Conservation (phyloP, 1,140 invertebrate species). For the Myzus persicae region DNA sequence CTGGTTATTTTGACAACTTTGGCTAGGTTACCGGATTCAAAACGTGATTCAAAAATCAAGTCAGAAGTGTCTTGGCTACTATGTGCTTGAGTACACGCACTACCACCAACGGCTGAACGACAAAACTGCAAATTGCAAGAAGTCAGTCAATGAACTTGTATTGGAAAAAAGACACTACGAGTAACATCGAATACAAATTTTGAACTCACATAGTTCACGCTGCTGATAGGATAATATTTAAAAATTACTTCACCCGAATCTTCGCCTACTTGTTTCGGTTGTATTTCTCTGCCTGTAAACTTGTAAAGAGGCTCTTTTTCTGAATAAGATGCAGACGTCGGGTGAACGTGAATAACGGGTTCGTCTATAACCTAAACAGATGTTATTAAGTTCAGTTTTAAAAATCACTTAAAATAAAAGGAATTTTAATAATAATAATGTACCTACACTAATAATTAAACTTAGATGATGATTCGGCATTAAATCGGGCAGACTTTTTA, state of each 20-base stretch:
- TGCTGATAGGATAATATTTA: constrained; percentile 84
- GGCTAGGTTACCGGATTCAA: constrained; percentile 94
- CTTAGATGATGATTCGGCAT: background rate
- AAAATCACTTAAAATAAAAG: background rate
- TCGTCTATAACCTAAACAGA: constrained; percentile 79
- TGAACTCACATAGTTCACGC: constrained; percentile 85
- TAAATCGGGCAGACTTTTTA: background rate
- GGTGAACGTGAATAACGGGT: constrained; percentile 79
- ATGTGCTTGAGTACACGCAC: constrained; percentile 69
- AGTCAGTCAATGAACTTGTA: background rate
- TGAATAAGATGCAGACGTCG: constrained; percentile 72
- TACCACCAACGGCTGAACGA: constrained; percentile 80
- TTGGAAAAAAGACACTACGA: background rate
- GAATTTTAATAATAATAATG: background rate
- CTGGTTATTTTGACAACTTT: constrained; percentile 92
- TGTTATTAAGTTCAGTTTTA: background rate
- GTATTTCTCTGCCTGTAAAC: constrained; percentile 78
- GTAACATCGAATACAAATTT: background rate
- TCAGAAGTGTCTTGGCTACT: constrained; percentile 69
- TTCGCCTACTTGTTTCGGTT: constrained; percentile 83
- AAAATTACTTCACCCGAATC: constrained; percentile 85
- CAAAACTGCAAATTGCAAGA: constrained; percentile 75
- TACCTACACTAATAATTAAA: background rate
- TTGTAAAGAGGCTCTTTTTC: constrained; percentile 78
- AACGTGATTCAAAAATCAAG: constrained; percentile 91